phyloP scores from a whole-genome alignment of 1,140 invertebrate species.

The Teleogryllus occipitalis region DNA sequence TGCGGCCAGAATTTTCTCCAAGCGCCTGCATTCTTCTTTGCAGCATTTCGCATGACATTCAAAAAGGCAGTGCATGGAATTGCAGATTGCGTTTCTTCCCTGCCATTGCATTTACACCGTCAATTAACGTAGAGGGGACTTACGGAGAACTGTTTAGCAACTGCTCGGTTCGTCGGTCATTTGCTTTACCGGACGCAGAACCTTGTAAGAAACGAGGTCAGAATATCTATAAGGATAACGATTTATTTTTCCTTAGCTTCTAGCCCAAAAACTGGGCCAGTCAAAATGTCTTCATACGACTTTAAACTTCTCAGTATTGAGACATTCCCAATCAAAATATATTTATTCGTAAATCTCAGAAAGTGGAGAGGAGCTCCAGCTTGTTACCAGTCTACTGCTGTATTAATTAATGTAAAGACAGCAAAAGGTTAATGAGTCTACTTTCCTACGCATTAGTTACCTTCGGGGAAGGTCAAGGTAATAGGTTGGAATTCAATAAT shows the following conservation, averaged over 20 bases:
- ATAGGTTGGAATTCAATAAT: no score
- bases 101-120: neutral
- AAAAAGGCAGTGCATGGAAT: no score
- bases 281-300: neutral
- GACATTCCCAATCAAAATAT: neutral
- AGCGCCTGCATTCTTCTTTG: no score
- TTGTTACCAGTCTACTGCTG: neutral
- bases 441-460: neutral
- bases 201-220: neutral
- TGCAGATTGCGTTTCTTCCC: no score
- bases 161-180: neutral
- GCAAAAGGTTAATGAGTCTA: neutral
- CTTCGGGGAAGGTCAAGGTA: neutral
- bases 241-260: neutral
- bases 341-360: neutral
- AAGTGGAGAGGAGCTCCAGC: neutral
- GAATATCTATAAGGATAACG: neutral
- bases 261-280: neutral
- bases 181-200: neutral
- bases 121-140: neutral
- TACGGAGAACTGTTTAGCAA: neutral
- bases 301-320: neutral
- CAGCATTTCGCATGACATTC: no score
- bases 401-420: neutral
- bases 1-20: no score